Conservation (phyloP, 2,797 vertebrate genomes). For the Neosalanx taihuensis region DNA sequence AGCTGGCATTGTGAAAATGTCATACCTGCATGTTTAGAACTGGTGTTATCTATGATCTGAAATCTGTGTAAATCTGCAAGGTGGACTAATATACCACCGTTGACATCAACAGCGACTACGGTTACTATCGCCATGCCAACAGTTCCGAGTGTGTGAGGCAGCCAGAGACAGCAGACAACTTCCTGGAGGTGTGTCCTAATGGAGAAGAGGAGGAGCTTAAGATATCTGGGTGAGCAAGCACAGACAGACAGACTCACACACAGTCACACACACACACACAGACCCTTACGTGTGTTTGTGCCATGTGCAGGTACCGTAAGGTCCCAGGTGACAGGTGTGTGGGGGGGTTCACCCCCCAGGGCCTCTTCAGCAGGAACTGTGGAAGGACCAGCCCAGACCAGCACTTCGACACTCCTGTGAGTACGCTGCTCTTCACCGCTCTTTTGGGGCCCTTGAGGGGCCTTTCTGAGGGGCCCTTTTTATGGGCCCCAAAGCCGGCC, state of each 20-base stretch:
- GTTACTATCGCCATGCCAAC: conserved; percentile 69
- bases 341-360: conserved; percentile 69
- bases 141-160: conserved; percentile 74
- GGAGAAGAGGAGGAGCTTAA: conserved; percentile 71
- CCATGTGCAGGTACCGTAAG: conserved; percentile 72
- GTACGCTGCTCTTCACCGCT: conserved; percentile 26
- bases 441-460: not conserved
- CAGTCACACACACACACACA: not conserved
- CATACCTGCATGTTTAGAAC: not conserved
- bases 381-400: conserved; percentile 48
- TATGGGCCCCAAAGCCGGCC: not conserved
- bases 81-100: not conserved
- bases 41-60: not conserved
- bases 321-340: conserved; percentile 74
- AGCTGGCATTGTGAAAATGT: too few species aligned
- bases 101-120: conserved; percentile 70
- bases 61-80: not conserved
- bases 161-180: conserved; percentile 52
- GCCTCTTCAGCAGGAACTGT: conserved; percentile 62
- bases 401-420: conserved; percentile 63
- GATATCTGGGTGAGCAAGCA: conserved; percentile 62
- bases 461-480: not conserved
- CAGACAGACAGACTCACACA: not conserved
- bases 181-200: conserved; percentile 65
- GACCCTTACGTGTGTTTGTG: not conserved